Evolutionary conservation across 2,797 vertebrate genomes (phyloP).

Genomic region (Antennarius maculatus): DNA sequence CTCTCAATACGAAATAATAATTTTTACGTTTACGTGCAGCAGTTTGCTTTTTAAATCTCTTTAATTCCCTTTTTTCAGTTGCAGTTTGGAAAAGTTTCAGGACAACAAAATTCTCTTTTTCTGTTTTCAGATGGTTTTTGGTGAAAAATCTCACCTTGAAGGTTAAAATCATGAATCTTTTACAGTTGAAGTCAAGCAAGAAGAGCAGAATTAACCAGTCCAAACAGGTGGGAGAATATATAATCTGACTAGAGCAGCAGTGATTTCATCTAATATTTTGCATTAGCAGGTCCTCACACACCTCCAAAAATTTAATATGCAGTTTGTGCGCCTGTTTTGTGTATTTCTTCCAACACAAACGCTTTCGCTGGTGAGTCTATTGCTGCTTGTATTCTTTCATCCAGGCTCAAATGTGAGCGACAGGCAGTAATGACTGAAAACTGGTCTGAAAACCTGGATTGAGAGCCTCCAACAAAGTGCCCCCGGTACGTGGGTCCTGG

Average conservation of each 20-base stretch:
- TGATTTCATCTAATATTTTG: not conserved
- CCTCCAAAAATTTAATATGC: not conserved
- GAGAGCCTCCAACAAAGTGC: slow-evolving; percentile 51
- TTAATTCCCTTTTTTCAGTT: too few species aligned
- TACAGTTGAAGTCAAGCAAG: too few species aligned
- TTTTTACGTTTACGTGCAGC: too few species aligned
- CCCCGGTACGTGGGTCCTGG: slow-evolving; percentile 46
- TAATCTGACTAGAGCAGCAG: not conserved
- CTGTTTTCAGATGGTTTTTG: too few species aligned
- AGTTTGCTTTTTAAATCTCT: too few species aligned
- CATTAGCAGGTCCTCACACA: slow-evolving; percentile 4
- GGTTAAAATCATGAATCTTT: too few species aligned
- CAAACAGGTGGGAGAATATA: too few species aligned
- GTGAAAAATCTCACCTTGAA: too few species aligned
- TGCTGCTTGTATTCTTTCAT: slow-evolving; percentile 1
- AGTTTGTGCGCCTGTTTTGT: not conserved
- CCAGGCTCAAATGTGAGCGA: slow-evolving; percentile 23
- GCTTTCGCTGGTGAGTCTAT: not conserved
- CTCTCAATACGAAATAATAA: too few species aligned
- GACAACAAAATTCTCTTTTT: too few species aligned
- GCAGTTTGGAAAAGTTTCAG: too few species aligned
- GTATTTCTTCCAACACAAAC: not conserved
- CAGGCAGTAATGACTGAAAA: slow-evolving; percentile 31
- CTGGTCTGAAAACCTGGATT: slow-evolving; percentile 33
- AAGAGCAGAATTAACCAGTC: too few species aligned